A percentile compares a stretch with the other conserved stretches of the same genome.
Conservation (phyloP, 2,113 vertebrate species). For the Entosphenus tridentatus region DNA sequence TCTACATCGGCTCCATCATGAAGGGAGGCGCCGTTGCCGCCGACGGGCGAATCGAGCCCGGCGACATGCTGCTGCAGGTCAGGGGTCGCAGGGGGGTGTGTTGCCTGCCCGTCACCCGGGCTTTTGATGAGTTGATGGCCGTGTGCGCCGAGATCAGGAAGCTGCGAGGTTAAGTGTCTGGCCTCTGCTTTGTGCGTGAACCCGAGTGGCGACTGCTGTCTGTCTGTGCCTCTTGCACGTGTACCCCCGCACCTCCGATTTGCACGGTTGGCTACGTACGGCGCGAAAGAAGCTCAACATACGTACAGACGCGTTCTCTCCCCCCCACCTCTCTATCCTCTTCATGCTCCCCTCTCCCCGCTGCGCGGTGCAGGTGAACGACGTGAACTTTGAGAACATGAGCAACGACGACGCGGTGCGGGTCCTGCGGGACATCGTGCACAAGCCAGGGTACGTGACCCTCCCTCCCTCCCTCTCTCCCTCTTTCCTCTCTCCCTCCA, state of each 20-base stretch:
- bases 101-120: not conserved
- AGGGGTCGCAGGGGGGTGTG: not conserved
- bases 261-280: no score
- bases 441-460: slow-evolving; percentile 45
- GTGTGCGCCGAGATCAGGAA: no score
- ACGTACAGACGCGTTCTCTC: not conserved
- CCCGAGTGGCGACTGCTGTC: no score
- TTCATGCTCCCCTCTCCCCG: not conserved
- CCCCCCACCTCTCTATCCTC: not conserved
- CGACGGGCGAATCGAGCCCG: slow-evolving; percentile 57
- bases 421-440: slow-evolving; percentile 56
- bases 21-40: slow-evolving; percentile 65
- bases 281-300: no score
- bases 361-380: slow-evolving; percentile 32
- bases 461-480: not conserved
- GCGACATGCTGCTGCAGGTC: slow-evolving; percentile 69
- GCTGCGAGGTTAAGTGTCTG: no score
- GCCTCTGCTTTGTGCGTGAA: no score
- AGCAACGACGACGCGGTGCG: slow-evolving; percentile 61
- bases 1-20: slow-evolving; percentile 79
- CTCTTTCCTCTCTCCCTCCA: not conserved
- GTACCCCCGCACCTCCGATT: no score
- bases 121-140: no score
- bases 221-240: no score
- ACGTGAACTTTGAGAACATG: slow-evolving; percentile 78